Evolutionary conservation across 1,140 invertebrate genomes (phyloP), one percentile per base, ranked within the genome.

Genomic region (Copidosoma floridanum): DNA sequence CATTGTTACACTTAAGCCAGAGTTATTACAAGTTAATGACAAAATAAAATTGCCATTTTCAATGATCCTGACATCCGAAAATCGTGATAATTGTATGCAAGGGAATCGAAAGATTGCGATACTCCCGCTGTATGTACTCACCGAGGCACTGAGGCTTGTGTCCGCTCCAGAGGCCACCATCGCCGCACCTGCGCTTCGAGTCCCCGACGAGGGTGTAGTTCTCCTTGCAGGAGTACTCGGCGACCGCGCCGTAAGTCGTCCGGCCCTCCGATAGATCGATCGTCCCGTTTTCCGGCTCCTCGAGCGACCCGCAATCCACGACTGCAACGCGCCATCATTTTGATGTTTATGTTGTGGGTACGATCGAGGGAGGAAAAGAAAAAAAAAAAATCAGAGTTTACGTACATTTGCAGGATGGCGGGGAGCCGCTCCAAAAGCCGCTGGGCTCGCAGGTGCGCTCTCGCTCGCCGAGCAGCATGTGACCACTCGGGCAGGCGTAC

Each of bases 341-440:
- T n/a, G n/a, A n/a, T n/a, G n/a, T n/a, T n/a, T n/a, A n/a, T n/a
- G n/a, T n/a, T n/a, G n/a, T n/a, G 7, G 7, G 23, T 14, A 24
- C 23, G 11, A 26, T n/a, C 24, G 8, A n/a, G 11, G 24, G 20
- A 3, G 23, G 41, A 66, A 41, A n/a, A 58, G 21, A 12, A 61
- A 20, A 26, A 26, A 27, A 12, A 54, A 51, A 46, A 32, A 51
- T n/a, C 29, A 32, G 6, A 32, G 6, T 8, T 12, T 32, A 83
- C 85, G 86, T 83, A 94, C 91, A 94, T 87, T 92, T 91, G 75
- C 93, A 95, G 43, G 85, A 85, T 2, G 92, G 91, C 2, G 92
- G 84, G 1, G 73, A 67, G 12, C 88, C 90, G 46, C 86, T 89
- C 93, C 93, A 96, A 67, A 91, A 89, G 12, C 93, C 93, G 67